Percentiles rank a stretch among this genome's conserved stretches.
Evolutionary conservation across 2,888 invertebrate species (phyloP).

Genomic region (Pachymerium ferrugineum): DNA sequence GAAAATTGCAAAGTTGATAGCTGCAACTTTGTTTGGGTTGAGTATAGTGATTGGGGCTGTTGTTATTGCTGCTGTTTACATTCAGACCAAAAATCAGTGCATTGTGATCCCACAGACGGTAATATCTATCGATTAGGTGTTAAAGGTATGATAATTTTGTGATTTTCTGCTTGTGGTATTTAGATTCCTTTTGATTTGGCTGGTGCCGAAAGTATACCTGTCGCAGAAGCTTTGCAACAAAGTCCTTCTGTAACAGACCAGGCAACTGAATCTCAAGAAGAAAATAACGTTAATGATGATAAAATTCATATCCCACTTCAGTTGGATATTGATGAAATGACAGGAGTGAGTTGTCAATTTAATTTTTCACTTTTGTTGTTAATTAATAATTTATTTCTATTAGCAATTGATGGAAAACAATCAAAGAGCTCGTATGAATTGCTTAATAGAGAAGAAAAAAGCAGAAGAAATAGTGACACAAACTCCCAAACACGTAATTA

Average conservation of each 20-base stretch:
- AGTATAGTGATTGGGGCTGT: conserved; percentile 75
- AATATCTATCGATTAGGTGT: background rate
- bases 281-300: background rate
- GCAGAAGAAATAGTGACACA: conserved; percentile 77
- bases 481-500: conserved; percentile 55
- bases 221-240: conserved; percentile 29
- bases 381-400: conserved; percentile 30
- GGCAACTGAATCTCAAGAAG: conserved; percentile 2
- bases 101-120: conserved; percentile 35
- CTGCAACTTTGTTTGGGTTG: conserved; percentile 72
- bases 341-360: conserved; percentile 54
- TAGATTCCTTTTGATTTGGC: conserved; percentile 27
- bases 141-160: background rate
- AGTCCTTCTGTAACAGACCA: background rate
- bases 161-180: background rate
- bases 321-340: conserved; percentile 74
- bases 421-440: conserved; percentile 73
- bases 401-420: conserved; percentile 53
- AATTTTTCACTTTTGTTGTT: conserved; percentile 23
- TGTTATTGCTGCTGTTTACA: conserved; percentile 75
- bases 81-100: conserved; percentile 73
- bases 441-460: conserved; percentile 77
- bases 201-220: conserved; percentile 28
- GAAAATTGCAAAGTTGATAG: conserved; percentile 79
- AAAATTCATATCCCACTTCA: conserved; percentile 60